Evolutionary conservation across 2,797 vertebrate genomes (phyloP), one percentile per base, ranked within the genome.

Genomic region (Loris lydekkerianus): DNA sequence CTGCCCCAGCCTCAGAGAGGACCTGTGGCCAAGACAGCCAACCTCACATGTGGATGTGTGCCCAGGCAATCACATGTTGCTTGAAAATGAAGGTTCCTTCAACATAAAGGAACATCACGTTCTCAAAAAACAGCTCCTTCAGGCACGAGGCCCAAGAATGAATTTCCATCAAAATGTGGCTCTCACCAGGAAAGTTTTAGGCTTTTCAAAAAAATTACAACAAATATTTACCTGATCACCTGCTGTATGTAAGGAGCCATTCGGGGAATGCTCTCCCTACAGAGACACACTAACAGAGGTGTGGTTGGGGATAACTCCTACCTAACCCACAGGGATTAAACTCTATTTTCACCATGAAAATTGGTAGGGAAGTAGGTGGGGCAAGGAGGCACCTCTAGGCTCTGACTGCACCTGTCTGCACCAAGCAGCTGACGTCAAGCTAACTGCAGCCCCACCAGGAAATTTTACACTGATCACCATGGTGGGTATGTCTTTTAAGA

Each of bases 381-480:
- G 29, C 10, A 77, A 34, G 69, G 58, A 37, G 80, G 5, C 84
- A 98, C 98, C 96, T 98, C 97, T 31, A 98, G 90, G 85, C 97
- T 96, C 95, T 98, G 98, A 72, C 98, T 98, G 49, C 98, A 97
- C 96, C 97, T 96, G 61, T 91, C 96, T n/a, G 97, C 98, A 96
- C 98, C 98, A 96, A 97, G 98, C 97, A 98, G 67, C 98, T 98
- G 93, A 98, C 0, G 4, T 98, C 91, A 98, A 17, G 13, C 96
- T 98, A 2, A 97, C 98, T 29, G 98, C 80, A 13, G 97, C 95
- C 40, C 97, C 97, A 0, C 98, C 97, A 18, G 97, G 97, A 84
- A 98, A 98, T 70, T 98, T 98, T 98, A 98, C 97, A 93, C 96
- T 97, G 96, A 98, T 93, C 5, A 72, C 87, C 6, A 95, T 94